phyloP scores from a whole-genome alignment of 2,888 invertebrate genomes.

The Microplitis manilae region DNA sequence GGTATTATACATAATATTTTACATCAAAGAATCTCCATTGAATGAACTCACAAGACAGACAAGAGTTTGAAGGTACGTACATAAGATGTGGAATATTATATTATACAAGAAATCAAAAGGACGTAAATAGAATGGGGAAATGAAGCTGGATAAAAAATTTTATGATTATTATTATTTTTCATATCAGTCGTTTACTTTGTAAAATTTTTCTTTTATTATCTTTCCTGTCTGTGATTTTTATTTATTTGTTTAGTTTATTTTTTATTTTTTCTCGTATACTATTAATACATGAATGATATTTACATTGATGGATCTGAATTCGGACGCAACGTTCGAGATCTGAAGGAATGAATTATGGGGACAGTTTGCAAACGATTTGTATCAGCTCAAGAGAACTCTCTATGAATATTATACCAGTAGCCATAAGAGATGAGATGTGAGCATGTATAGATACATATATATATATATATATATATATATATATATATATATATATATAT shows the following conservation, averaged over 20 bases:
- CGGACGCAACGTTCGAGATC: constrained; percentile 56
- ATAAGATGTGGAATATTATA: constrained; percentile 23
- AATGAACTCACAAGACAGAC: constrained; percentile 21
- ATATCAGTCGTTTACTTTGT: background rate
- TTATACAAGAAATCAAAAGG: constrained; percentile 25
- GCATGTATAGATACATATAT: constrained; percentile 39
- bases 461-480: constrained; percentile 35
- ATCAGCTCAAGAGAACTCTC: constrained; percentile 51
- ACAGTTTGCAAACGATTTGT: constrained; percentile 58
- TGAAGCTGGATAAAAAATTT: constrained; percentile 6
- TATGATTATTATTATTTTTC: background rate
- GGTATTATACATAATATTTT: constrained; percentile 57
- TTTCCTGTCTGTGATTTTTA: constrained; percentile 19
- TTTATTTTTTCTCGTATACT: constrained; percentile 7
- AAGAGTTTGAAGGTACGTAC: background rate
- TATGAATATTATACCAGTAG: constrained; percentile 65
- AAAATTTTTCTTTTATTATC: background rate
- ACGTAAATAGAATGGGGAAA: constrained; percentile 6
- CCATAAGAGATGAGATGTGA: too few relatives aligned
- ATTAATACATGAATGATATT: constrained; percentile 31
- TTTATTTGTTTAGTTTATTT: constrained; percentile 23
- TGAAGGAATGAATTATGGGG: constrained; percentile 66
- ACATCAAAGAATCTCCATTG: constrained; percentile 58
- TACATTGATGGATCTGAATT: constrained; percentile 35
- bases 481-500: constrained; percentile 5